Evolutionary conservation across 2,113 vertebrate genomes (phyloP), one percentile per base, ranked within the genome.

Genomic region (Sardina pilchardus): DNA sequence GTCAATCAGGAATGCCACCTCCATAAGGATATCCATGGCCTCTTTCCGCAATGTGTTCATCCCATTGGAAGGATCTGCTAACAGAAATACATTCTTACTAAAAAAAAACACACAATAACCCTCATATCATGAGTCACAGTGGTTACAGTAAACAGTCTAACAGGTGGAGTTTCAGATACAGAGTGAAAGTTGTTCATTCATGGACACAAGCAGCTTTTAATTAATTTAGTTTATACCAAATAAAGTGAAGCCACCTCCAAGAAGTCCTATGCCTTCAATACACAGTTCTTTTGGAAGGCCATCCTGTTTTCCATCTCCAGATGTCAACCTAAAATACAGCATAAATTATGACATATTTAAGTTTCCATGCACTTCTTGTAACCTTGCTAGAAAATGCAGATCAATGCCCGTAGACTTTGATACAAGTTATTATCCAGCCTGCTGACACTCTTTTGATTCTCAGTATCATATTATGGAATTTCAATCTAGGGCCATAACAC

Each of bases 1-100:
- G 91, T 94, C 95, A 88, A 98, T 95, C 90, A 98, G 92, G 87
- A 94, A 90, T 84, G 93, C 90, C 67, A 95, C 94, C 90, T 98
- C 95, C 85, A 93, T 89, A 0, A 97, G 91, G 86, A 97, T 92
- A 53, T 90, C 92, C 89, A 93, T 90, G 89, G 95, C 93, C 91
- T 97, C 93, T 88, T 93, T 91, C 91, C 95, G 91, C 86, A 96
- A 91, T 47, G 94, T 88, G 5, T 87, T 87, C 86, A 88, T 88
- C 48, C 89, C 88, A 67, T 78, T 34, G 6, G 63, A 26, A 71
- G 63, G n/a, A 81, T 71, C 21, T 36, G 83, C 56, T 39, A 42
- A 34, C 6, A 45, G 30, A 50, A 47, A 19, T 59, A 30, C 45
- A 42, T 53, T 47, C 45, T 47, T 47, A 47, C 45, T 47, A 12